Base-by-base conservation (phyloP, 2,888 invertebrate species). In the Lycaena phlaeas region DNA sequence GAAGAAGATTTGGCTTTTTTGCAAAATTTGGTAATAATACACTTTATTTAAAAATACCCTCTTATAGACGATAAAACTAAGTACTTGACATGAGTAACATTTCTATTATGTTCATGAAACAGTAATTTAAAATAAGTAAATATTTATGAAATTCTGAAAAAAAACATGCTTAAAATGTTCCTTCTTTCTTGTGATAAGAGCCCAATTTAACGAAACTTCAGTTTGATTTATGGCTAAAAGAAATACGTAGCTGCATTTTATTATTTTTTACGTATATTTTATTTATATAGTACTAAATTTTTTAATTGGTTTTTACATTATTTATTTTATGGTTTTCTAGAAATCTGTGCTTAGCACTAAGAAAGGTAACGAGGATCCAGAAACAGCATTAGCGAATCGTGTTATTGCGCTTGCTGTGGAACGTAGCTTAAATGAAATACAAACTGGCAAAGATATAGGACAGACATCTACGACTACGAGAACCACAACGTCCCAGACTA, bases 1-100 rank as follows among this genome's bases (percentile, higher is more conserved):
- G 61, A 78, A 65, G 87, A 89, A 46, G 89, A 89, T 59, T 65
- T 88, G 48, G 85, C 79, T 27, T 88, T 89, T 58, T 63, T 89
- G 14, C 85, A 88, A 55, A 87, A 88, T 51, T 71, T 89, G 84
- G 89, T 89, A 76, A 67, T 71, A 53, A 36, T 30, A 36, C n/a
- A 37, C 18, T 40, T 34, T 5, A 29, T 12, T 14, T 27, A 10
- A 17, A 6, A n/a, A n/a, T n/a, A n/a, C n/a, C n/a, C n/a, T n/a
- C n/a, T n/a, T n/a, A n/a, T n/a, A n/a, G n/a, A n/a, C n/a, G n/a
- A n/a, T n/a, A n/a, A n/a, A n/a, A n/a, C n/a, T n/a, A n/a, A n/a
- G n/a, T n/a, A n/a, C n/a, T n/a, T n/a, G n/a, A n/a, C 36, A 6
- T 25, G 5, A 11, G 9, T 12, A 6, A n/a, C 18, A 1, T 15